phyloP scores from a whole-genome alignment of 2,888 invertebrate genomes.

The Brenthis hecate region DNA sequence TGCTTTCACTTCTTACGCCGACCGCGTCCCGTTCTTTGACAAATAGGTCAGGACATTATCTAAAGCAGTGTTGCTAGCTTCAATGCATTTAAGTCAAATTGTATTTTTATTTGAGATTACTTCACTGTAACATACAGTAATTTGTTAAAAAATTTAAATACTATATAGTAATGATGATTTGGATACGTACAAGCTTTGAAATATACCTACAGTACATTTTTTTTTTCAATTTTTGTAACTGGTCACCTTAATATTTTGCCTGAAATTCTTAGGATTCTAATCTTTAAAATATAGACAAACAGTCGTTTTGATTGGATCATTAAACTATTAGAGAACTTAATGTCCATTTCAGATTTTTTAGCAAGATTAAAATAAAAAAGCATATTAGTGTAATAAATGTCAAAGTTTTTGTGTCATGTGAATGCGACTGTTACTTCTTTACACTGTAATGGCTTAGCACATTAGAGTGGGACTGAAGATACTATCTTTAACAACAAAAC shows the following conservation, averaged over 20 bases:
- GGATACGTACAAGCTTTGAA: too few species aligned
- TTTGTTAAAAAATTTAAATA: neutral
- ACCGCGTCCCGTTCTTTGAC: conserved; percentile 33
- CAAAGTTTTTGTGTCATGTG: conserved; percentile 3
- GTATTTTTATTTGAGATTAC: neutral
- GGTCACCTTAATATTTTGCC: too few species aligned
- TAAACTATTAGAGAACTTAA: conserved; percentile 40
- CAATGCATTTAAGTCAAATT: conserved; percentile 26
- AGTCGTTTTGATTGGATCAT: conserved; percentile 10
- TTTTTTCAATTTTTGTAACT: too few species aligned
- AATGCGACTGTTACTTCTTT: too few species aligned
- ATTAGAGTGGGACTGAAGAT: too few species aligned
- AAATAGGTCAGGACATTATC: conserved; percentile 41
- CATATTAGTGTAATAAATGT: conserved; percentile 23
- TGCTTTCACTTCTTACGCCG: conserved; percentile 35
- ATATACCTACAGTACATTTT: too few species aligned
- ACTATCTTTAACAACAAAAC: too few species aligned
- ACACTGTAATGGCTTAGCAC: too few species aligned
- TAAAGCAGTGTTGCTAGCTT: conserved; percentile 28
- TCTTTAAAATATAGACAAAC: neutral
- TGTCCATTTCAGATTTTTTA: conserved; percentile 27
- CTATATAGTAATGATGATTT: too few species aligned
- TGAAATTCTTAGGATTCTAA: too few species aligned
- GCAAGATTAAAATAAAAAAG: conserved; percentile 10
- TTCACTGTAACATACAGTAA: neutral